Conservation (phyloP, 2,797 vertebrate species). For the Lophius americanus region DNA sequence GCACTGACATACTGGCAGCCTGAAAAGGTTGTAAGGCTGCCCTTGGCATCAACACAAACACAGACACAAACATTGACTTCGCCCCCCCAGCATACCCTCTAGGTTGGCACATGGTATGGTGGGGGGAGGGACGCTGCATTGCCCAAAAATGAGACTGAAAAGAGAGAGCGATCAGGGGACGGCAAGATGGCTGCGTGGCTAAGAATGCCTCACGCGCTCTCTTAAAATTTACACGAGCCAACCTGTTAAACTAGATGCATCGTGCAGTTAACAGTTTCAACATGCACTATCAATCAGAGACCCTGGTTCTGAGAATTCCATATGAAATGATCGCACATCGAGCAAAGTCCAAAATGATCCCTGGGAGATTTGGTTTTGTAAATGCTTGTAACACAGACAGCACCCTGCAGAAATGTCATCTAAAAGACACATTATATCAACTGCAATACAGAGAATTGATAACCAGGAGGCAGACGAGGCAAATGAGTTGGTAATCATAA, state of each 20-base stretch:
- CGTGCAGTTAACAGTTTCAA: conserved; percentile 10
- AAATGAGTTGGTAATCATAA: conserved; percentile 62
- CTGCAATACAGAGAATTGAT: conserved; percentile 31
- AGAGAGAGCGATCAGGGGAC: conserved; percentile 50
- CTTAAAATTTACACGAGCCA: conserved; percentile 19
- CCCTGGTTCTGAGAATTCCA: conserved; percentile 20
- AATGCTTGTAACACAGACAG: conserved; percentile 18
- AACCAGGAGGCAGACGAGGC: conserved; percentile 41
- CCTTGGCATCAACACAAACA: conserved; percentile 51
- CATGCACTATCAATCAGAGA: conserved; percentile 22
- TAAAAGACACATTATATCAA: conserved; percentile 10
- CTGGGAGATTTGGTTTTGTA: conserved; percentile 11
- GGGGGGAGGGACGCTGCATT: conserved; percentile 61
- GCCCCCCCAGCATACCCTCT: conserved; percentile 73
- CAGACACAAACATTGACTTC: conserved; percentile 37
- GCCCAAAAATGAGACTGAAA: conserved; percentile 68
- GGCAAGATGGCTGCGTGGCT: conserved; percentile 66
- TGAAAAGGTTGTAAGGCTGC: conserved; percentile 46
- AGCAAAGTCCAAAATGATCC: conserved; percentile 37
- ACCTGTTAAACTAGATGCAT: conserved; percentile 24
- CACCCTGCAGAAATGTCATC: conserved; percentile 27
- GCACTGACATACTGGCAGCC: conserved; percentile 62
- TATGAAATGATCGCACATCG: conserved; percentile 29
- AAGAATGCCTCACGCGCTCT: conserved; percentile 33
- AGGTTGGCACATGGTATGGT: conserved; percentile 75